Evolutionary conservation across 2,888 invertebrate species (phyloP), one percentile per base, ranked within the genome.

Genomic region (Acrobasis consociella): DNA sequence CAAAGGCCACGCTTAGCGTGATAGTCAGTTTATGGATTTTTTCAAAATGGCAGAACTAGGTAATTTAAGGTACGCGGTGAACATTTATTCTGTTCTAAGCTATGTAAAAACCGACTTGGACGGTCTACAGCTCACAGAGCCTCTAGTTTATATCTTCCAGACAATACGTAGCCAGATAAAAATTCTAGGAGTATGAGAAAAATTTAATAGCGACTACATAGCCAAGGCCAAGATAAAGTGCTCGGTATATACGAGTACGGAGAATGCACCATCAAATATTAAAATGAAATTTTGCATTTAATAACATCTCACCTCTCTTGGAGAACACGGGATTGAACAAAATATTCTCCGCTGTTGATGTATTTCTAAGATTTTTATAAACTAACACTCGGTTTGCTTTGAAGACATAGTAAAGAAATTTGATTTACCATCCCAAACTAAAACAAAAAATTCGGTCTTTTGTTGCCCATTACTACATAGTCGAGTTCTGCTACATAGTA

Each of bases 231-330:
- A 31, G 31, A 31, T 31, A 31, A 46, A n/a, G 46, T 46, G 46
- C 42, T 42, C 31, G 31, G 31, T 31, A 31, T 31, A 11, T 42
- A 13, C 46, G 46, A 46, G 46, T n/a, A 46, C 46, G 46, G 46
- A n/a, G 46, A 46, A 46, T 13, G 46, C 46, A 46, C 5, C 46
- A 46, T 46, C 46, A 46, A 46, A 46, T 46, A 46, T 46, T 46
- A 46, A 46, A 46, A 46, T 46, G 58, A 64, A 50, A 49, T 58
- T 64, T 63, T 46, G 52, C 46, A 49, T 38, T 22, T 31, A 38
- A 64, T 58, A 51, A 51, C 50, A 58, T 16, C 38, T 22, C 22
- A 22, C 22, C 37, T 13, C 11, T n/a, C n/a, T n/a, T 2, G 46
- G 46, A 46, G 46, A 42, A 42, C 42, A 42, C 42, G 11, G 13